Percentiles rank a stretch among this genome's conserved stretches.
Evolutionary conservation across 2,888 invertebrate genomes (phyloP).

Genomic region (Zygogramma bicolorata): DNA sequence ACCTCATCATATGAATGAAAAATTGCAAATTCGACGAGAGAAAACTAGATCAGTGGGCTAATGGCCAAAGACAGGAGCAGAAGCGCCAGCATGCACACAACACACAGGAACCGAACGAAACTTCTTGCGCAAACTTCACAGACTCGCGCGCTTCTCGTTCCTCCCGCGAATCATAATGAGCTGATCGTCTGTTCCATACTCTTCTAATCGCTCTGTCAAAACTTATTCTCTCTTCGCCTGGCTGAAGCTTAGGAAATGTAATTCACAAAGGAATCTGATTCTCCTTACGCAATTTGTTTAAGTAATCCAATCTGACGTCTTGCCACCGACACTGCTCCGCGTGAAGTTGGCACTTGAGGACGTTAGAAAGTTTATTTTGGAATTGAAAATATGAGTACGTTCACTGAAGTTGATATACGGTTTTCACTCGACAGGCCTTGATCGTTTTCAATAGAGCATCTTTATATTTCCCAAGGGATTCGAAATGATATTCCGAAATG

Average conservation of each 20-base stretch:
- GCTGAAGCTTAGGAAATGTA: background rate
- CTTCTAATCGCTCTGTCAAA: background rate
- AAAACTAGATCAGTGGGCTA: too few relatives aligned
- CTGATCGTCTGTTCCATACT: background rate
- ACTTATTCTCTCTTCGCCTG: background rate
- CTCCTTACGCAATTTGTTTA: background rate
- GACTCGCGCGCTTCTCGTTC: background rate
- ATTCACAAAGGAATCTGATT: constrained; percentile 9
- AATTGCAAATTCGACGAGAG: too few relatives aligned
- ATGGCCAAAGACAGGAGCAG: too few relatives aligned
- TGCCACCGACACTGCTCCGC: constrained; percentile 1
- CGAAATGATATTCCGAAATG: too few relatives aligned
- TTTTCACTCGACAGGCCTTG: too few relatives aligned
- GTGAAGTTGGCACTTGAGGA: constrained; percentile 9
- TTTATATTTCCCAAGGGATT: too few relatives aligned
- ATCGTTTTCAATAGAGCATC: too few relatives aligned
- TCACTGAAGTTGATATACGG: too few relatives aligned
- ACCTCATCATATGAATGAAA: too few relatives aligned
- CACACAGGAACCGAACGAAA: background rate
- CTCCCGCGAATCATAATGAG: background rate
- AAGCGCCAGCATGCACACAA: background rate
- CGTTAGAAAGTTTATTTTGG: constrained; percentile 13
- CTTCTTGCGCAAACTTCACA: background rate
- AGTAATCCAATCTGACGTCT: constrained; percentile 15
- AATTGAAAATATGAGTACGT: too few relatives aligned